These are phyloP conservation scores for Sminthurinus signatus DNA, from an alignment of 1,140 invertebrate genomes.

Conservation along the genomic window DNA sequence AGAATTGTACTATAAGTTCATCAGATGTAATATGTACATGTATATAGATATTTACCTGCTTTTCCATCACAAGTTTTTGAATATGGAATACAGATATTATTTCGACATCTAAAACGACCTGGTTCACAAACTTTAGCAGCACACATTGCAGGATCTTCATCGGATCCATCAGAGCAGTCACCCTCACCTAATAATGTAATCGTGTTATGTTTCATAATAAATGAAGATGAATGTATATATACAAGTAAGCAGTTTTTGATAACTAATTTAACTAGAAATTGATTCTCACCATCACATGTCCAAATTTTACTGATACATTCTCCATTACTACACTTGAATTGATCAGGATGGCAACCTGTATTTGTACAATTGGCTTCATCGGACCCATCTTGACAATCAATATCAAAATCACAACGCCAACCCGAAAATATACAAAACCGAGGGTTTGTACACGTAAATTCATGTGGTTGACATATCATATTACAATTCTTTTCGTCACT, in stretches of 20 bases:
- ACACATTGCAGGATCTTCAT: slow-evolving; percentile 51
- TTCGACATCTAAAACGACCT: slow-evolving; percentile 47
- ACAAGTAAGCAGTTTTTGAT: no score
- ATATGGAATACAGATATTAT: slow-evolving; percentile 49
- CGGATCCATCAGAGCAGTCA: slow-evolving; percentile 57
- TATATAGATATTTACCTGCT: no score
- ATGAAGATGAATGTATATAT: no score
- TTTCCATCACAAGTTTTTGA: slow-evolving; percentile 56
- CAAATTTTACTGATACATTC: slow-evolving; percentile 50
- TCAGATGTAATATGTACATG: no score
- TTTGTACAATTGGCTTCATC: slow-evolving; percentile 51
- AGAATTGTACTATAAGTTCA: no score
- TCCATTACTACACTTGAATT: slow-evolving; percentile 50
- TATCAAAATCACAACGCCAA: slow-evolving; percentile 57
- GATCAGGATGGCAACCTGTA: slow-evolving; percentile 46
- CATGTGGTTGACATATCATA: slow-evolving; percentile 46
- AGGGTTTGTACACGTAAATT: slow-evolving; percentile 54
- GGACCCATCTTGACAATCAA: slow-evolving; percentile 48
- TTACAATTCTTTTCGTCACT: slow-evolving; percentile 57
- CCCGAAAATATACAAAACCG: slow-evolving; percentile 54
- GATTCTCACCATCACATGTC: slow-evolving; percentile 24
- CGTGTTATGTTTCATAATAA: no score
- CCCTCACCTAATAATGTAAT: no score
- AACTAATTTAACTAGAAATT: no score
- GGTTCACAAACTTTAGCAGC: slow-evolving; percentile 44